phyloP scores from a whole-genome alignment of 1,140 invertebrate genomes.

The Drosophila azteca region DNA sequence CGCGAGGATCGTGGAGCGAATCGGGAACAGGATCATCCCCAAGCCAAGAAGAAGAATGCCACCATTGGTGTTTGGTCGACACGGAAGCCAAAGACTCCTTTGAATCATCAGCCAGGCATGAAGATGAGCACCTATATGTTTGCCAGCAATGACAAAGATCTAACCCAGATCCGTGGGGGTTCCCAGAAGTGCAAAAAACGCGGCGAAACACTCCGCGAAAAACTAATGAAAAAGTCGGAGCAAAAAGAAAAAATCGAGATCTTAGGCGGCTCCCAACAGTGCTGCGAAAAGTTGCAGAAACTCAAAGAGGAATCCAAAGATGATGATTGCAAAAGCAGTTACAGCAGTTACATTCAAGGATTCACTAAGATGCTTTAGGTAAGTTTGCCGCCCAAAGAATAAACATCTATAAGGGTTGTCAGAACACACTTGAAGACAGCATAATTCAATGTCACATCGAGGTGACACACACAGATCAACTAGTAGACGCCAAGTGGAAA shows the following conservation, averaged over 20 bases:
- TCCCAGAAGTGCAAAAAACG: conserved; percentile 5
- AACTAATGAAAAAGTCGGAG: conserved; percentile 15
- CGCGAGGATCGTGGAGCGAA: background rate
- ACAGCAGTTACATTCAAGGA: background rate
- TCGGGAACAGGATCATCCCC: background rate
- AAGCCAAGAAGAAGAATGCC: background rate
- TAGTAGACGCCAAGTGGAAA: conserved; percentile 14
- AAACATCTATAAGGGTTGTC: background rate
- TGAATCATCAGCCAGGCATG: too few relatives aligned
- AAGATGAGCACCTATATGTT: too few relatives aligned
- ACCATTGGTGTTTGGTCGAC: too few relatives aligned
- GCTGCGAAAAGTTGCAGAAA: conserved; percentile 10
- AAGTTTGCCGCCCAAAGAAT: background rate
- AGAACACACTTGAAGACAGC: conserved; percentile 18
- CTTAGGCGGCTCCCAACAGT: conserved; percentile 22
- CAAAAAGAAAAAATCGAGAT: conserved; percentile 6
- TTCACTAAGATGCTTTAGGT: conserved; percentile 21
- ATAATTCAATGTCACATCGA: conserved; percentile 63
- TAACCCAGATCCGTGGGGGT: conserved; percentile 23
- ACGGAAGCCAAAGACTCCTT: too few relatives aligned
- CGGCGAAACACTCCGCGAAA: background rate
- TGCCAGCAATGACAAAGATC: conserved; percentile 6
- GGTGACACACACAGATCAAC: conserved; percentile 47
- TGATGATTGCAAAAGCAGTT: background rate
- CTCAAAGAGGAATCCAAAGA: conserved; percentile 4